These are phyloP conservation scores for Thumatha senex DNA, from an alignment of 2,888 invertebrate genomes.

Conservation along the genomic window DNA sequence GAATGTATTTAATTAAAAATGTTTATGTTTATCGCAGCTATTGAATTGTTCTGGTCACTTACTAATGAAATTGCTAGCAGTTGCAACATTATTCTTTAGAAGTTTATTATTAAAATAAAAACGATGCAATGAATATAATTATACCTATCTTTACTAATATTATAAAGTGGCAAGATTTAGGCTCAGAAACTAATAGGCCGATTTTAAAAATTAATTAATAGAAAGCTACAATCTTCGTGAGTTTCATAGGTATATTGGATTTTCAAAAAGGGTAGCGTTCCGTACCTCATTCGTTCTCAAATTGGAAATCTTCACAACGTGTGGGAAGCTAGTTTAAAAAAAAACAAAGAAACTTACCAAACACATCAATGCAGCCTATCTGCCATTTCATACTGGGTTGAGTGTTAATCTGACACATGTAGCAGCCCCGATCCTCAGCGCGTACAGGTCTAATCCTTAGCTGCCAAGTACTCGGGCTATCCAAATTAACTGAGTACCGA, in stretches of 20 bases:
- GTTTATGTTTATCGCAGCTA: conserved; percentile 24
- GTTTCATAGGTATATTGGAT: too few species aligned
- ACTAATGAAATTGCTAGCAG: conserved; percentile 13
- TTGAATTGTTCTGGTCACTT: conserved; percentile 14
- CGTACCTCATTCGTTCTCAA: too few species aligned
- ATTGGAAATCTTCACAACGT: too few species aligned
- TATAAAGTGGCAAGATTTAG: too few species aligned
- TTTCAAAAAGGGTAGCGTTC: too few species aligned
- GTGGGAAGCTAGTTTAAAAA: too few species aligned
- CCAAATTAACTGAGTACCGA: conserved; percentile 91
- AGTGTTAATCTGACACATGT: conserved; percentile 97
- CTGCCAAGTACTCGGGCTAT: conserved; percentile 93
- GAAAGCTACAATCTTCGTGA: too few species aligned
- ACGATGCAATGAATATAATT: too few species aligned
- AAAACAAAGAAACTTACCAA: conserved; percentile 84
- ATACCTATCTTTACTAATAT: too few species aligned
- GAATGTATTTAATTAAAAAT: conserved; percentile 51
- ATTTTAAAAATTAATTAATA: too few species aligned
- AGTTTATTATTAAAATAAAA: not conserved
- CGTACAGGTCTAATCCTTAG: conserved; percentile 91
- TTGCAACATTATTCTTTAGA: not conserved
- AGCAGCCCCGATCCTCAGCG: conserved; percentile 93
- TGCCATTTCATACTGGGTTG: conserved; percentile 92
- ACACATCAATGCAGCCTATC: conserved; percentile 93
- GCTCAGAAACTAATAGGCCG: too few species aligned